A percentile compares a stretch with the other conserved stretches of the same genome.
Evolutionary conservation across 2,113 vertebrate genomes (phyloP).

Genomic region (Syrmaticus mikado): DNA sequence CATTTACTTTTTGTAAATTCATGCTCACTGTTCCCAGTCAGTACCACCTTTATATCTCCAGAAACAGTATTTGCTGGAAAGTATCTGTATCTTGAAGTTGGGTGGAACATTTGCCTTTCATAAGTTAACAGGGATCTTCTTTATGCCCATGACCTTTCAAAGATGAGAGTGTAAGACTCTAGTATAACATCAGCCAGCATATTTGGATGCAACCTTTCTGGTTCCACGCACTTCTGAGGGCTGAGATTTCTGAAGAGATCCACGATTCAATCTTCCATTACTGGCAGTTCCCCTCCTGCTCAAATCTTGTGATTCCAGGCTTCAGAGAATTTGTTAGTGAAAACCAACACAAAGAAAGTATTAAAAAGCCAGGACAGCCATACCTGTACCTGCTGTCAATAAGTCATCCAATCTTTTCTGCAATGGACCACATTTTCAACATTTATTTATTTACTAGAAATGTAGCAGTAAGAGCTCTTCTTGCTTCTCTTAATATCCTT

Average conservation of each 20-base stretch:
- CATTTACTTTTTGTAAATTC: background rate
- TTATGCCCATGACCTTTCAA: background rate
- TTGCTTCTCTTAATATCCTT: background rate
- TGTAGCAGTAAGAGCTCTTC: background rate
- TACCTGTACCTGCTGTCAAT: background rate
- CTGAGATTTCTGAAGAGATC: background rate
- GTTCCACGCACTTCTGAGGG: background rate
- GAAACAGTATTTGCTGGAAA: background rate
- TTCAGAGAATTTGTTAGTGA: background rate
- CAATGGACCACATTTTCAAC: background rate
- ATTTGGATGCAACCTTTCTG: background rate
- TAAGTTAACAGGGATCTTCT: background rate
- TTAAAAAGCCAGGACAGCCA: background rate
- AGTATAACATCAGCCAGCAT: background rate
- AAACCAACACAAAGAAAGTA: background rate
- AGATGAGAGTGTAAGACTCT: background rate
- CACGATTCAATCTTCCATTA: background rate
- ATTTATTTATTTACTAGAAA: background rate
- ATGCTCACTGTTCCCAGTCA: background rate
- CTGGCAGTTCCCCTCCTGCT: background rate
- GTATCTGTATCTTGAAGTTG: background rate
- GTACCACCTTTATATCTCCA: background rate
- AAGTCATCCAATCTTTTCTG: background rate
- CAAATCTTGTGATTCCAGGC: background rate
- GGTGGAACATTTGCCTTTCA: background rate